Evolutionary conservation across 2,797 vertebrate genomes (phyloP).

Genomic region (Ptychobarbus kaznakovi): DNA sequence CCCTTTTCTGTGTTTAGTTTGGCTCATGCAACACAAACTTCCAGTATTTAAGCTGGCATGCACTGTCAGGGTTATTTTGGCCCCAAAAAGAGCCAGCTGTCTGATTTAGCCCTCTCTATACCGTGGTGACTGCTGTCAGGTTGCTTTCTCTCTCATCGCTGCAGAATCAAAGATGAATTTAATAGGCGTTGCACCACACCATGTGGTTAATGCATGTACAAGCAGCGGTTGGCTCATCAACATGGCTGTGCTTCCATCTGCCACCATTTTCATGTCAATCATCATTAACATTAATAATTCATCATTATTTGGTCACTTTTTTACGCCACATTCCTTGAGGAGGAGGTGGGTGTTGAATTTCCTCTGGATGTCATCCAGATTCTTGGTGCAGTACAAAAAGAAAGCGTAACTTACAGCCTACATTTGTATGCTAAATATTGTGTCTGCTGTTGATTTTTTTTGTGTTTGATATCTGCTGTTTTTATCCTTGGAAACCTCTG

Average conservation of each 20-base stretch:
- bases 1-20: slow-evolving; percentile 38
- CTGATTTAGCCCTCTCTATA: slow-evolving; percentile 14
- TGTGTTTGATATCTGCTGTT: background rate
- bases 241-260: slow-evolving; percentile 41
- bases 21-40: slow-evolving; percentile 25
- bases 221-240: slow-evolving; percentile 44
- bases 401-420: background rate
- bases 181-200: slow-evolving; percentile 37
- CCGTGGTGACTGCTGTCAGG: slow-evolving; percentile 11
- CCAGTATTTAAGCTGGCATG: background rate
- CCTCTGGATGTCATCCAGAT: background rate
- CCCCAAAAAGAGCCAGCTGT: slow-evolving; percentile 21
- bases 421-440: background rate
- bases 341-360: background rate
- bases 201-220: slow-evolving; percentile 47
- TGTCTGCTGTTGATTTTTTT: background rate
- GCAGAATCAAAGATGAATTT: slow-evolving; percentile 26
- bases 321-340: background rate
- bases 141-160: background rate
- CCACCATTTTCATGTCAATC: slow-evolving; percentile 35
- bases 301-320: slow-evolving; percentile 6
- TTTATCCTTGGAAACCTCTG: slow-evolving; percentile 1
- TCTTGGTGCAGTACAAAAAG: background rate
- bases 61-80: slow-evolving; percentile 7
- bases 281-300: slow-evolving; percentile 26